These are phyloP conservation scores for Rattus norvegicus DNA, from an alignment of 2,113 vertebrate species.

Conservation along the genomic window GRCr8 NC_086023.1:120412001-120412500, in stretches of 20 bases:
- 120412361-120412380: neutral
- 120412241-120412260: neutral
- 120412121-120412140: constrained; percentile 12
- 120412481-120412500: neutral
- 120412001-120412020: constrained; percentile 9
- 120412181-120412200: neutral
- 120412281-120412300: neutral
- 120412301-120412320: neutral
- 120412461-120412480: too few species aligned
- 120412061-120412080: constrained; percentile 27
- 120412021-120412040: constrained; percentile 37
- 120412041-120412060: constrained; percentile 33
- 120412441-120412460: neutral
- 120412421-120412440: neutral
- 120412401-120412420: neutral
- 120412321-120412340: neutral
- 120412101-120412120: constrained; percentile 14
- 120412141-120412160: constrained; percentile 44
- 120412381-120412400: neutral
- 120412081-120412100: constrained; percentile 31
- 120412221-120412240: neutral
- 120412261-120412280: neutral
- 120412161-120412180: neutral
- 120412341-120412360: neutral
- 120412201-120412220: neutral